phyloP scores from a whole-genome alignment of 30 jellyfish, hydroid and myxozoan genomes.

The Chrysaora quinquecirrha region DNA sequence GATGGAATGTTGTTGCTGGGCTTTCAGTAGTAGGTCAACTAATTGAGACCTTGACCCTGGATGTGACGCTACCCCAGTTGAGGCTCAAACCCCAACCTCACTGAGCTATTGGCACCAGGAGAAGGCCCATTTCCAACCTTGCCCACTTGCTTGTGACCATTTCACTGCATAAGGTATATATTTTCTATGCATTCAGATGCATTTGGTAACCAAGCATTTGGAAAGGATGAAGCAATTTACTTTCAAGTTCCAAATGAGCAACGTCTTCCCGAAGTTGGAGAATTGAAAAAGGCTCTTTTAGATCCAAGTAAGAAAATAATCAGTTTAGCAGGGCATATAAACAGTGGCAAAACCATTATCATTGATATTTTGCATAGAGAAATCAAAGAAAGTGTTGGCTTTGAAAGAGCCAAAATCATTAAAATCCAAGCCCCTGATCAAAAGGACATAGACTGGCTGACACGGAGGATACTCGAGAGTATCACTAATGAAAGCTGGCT shows the following conservation, averaged over 20 bases:
- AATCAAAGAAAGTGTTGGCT: not conserved
- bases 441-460: constrained; percentile 10
- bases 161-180: too few relatives aligned
- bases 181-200: too few relatives aligned
- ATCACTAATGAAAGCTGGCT: constrained; percentile 9
- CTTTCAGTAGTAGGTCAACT: too few relatives aligned
- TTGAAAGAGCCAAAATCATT: constrained; percentile 8
- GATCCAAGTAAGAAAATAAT: constrained; percentile 11
- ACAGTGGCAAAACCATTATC: constrained; percentile 41
- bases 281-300: not conserved
- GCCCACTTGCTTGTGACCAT: too few relatives aligned
- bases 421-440: constrained; percentile 3
- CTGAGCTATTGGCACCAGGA: too few relatives aligned
- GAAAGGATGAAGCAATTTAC: not conserved
- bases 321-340: constrained; percentile 52
- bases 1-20: too few relatives aligned
- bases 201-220: too few relatives aligned
- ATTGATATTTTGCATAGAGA: constrained; percentile 28
- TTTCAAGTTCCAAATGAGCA: not conserved
- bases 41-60: too few relatives aligned
- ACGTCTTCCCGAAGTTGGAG: not conserved
- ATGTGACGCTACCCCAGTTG: too few relatives aligned
- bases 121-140: too few relatives aligned
- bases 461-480: constrained; percentile 17
- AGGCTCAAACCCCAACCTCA: too few relatives aligned